Percentiles rank a stretch among this genome's conserved stretches.
Evolutionary conservation across 1,140 invertebrate species (phyloP).

Genomic region (Chrysoperla carnea): DNA sequence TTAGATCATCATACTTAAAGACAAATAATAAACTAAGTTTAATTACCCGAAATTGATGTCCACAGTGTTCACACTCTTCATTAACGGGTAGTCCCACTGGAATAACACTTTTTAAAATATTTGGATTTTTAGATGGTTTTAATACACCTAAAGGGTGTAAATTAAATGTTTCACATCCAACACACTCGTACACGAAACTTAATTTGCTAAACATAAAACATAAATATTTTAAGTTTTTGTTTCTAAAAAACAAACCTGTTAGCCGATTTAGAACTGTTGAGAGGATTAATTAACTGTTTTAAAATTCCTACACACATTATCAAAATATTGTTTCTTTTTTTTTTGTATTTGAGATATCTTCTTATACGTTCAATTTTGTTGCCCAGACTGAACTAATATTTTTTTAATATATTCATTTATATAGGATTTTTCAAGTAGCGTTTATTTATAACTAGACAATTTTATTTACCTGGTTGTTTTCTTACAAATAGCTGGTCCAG

Average conservation of each 20-base stretch:
- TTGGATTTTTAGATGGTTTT: conserved; percentile 33
- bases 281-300: conserved; percentile 8
- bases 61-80: conserved; percentile 57
- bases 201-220: conserved; percentile 42
- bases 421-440: no score
- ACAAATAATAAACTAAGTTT: conserved; percentile 2
- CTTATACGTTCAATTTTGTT: no score
- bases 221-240: no score
- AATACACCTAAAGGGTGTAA: conserved; percentile 59
- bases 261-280: no score
- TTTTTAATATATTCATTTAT: no score
- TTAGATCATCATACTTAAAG: background rate
- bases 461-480: conserved; percentile 49
- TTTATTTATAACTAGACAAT: no score
- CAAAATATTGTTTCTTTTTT: conserved; percentile 1
- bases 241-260: no score
- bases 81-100: conserved; percentile 46
- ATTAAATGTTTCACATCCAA: conserved; percentile 62
- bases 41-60: conserved; percentile 21
- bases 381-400: no score
- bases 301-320: no score
- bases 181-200: conserved; percentile 75
- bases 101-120: conserved; percentile 43
- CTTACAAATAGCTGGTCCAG: conserved; percentile 70
- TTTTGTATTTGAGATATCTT: no score